Evolutionary conservation across 2,888 invertebrate genomes (phyloP).

Genomic region (Azorinus chamasolen): DNA sequence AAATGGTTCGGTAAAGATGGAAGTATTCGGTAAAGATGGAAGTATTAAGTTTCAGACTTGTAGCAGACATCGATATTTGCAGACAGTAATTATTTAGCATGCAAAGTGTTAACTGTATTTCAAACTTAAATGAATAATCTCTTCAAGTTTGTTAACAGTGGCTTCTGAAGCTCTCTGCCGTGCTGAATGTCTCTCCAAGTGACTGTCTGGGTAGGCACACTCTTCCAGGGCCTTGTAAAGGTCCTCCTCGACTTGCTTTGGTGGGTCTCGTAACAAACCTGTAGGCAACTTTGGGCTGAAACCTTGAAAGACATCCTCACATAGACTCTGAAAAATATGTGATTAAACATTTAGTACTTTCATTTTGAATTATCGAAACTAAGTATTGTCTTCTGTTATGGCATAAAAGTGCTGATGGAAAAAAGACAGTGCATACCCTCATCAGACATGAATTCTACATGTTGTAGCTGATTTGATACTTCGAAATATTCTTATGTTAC

Average conservation of each 20-base stretch:
- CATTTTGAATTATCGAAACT: too few species aligned
- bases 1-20: too few species aligned
- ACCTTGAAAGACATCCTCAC: conserved; percentile 72
- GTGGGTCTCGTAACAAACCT: conserved; percentile 69
- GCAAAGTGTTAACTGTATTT: too few species aligned
- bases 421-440: neutral
- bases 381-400: neutral
- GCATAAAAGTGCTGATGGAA: neutral
- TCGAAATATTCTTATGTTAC: too few species aligned
- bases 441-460: too few species aligned
- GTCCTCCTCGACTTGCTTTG: conserved; percentile 47
- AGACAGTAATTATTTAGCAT: too few species aligned
- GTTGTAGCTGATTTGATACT: too few species aligned
- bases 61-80: too few species aligned
- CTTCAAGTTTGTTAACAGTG: conserved; percentile 53
- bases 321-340: conserved; percentile 68
- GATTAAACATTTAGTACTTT: too few species aligned
- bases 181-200: conserved; percentile 39
- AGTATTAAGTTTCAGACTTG: too few species aligned
- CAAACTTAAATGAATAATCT: conserved; percentile 13
- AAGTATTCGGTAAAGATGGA: too few species aligned
- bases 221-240: conserved; percentile 63
- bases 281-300: conserved; percentile 56
- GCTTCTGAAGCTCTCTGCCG: conserved; percentile 40
- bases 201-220: conserved; percentile 62